A percentile compares a stretch with the other conserved stretches of the same genome.
Conservation (phyloP, 1,140 invertebrate genomes). For the Penaeus chinensis region DNA sequence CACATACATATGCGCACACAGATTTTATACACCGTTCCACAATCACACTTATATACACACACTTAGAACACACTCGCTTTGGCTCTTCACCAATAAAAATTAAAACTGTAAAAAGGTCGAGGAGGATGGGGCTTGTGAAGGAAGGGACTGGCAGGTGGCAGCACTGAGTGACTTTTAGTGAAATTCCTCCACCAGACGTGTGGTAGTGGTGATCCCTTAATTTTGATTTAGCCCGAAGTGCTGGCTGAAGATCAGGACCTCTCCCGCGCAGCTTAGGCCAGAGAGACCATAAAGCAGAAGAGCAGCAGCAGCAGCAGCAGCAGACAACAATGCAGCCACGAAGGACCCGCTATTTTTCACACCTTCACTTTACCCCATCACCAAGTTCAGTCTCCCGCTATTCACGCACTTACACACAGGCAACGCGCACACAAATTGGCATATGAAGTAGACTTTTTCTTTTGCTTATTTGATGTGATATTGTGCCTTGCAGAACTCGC, state of each 20-base stretch:
- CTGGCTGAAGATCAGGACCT: constrained; percentile 26
- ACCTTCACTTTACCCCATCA: constrained; percentile 58
- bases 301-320: constrained; percentile 38
- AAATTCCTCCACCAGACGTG: constrained; percentile 41
- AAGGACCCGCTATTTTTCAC: constrained; percentile 46
- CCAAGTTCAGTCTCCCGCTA: constrained; percentile 54
- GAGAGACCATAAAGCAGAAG: constrained; percentile 37
- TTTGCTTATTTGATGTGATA: constrained; percentile 62
- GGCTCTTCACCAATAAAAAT: constrained; percentile 47
- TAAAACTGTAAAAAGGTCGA: constrained; percentile 37
- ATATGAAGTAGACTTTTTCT: constrained; percentile 35
- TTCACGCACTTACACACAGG: constrained; percentile 51
- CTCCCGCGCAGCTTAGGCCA: constrained; percentile 38
- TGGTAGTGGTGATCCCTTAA: constrained; percentile 33
- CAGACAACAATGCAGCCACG: constrained; percentile 54
- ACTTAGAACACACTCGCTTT: constrained; percentile 49
- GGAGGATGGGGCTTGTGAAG: constrained; percentile 49
- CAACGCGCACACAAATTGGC: constrained; percentile 44
- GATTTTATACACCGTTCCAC: constrained; percentile 60
- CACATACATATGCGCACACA: neutral
- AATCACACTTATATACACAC: constrained; percentile 56
- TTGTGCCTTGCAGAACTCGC: constrained; percentile 65
- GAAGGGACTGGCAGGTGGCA: constrained; percentile 31
- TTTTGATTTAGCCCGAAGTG: constrained; percentile 52
- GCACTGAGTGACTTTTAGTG: neutral